Evolutionary conservation across 2,888 invertebrate species (phyloP).

Genomic region (Macaria notata): DNA sequence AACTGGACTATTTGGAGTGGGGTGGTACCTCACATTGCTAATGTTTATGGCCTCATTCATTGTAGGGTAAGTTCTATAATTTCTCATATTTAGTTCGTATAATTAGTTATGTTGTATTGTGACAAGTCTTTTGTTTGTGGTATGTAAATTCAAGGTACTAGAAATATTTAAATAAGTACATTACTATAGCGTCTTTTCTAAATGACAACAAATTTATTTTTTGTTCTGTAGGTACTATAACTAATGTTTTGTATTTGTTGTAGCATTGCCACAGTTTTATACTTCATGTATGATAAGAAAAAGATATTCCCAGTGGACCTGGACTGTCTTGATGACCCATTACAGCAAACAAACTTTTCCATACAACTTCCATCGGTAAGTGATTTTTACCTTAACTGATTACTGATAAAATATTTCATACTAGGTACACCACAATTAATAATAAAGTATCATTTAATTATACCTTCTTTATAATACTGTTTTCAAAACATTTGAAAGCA

Average conservation of each 20-base stretch:
- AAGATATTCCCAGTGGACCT: conserved; percentile 66
- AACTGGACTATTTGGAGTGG: conserved; percentile 68
- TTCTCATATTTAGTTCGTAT: not conserved
- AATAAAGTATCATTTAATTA: too few species aligned
- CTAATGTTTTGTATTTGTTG: conserved; percentile 1
- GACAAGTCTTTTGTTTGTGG: too few species aligned
- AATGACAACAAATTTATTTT: too few species aligned
- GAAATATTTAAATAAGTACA: too few species aligned
- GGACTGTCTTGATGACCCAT: conserved; percentile 72
- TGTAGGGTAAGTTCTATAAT: conserved; percentile 60
- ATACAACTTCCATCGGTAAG: conserved; percentile 67
- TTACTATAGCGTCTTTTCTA: too few species aligned
- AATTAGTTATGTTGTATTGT: too few species aligned
- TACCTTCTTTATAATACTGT: too few species aligned
- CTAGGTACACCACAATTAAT: too few species aligned
- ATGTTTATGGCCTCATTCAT: conserved; percentile 67
- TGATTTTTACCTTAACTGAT: too few species aligned
- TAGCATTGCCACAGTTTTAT: conserved; percentile 66
- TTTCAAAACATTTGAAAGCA: too few species aligned
- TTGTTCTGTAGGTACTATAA: not conserved
- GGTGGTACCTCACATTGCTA: conserved; percentile 64
- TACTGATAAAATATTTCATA: too few species aligned
- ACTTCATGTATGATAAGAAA: conserved; percentile 66
- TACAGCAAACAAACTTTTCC: conserved; percentile 70
- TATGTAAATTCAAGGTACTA: too few species aligned